Base-by-base conservation (phyloP, 1,140 invertebrate genomes). In the Nasonia longicornis region DNA sequence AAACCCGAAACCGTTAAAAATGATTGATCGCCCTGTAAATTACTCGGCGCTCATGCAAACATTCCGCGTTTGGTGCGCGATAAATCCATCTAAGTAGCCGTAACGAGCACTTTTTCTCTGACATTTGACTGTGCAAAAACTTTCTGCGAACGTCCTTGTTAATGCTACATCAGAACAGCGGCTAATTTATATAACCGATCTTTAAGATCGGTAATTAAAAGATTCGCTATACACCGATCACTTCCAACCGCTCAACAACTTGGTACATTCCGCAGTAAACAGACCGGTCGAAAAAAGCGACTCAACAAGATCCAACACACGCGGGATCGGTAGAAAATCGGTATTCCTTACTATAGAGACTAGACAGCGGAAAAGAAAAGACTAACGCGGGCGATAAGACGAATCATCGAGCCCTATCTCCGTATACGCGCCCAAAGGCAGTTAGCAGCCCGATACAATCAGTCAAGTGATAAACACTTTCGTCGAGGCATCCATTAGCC, bases 401-500 rank as follows among this genome's bases (percentile, higher is more conserved):
- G n/a, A 22, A n/a, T 11, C 11, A 29, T 11, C 66, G 6, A 4
- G 26, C 1, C 1, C 66, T 42, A 42, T 42, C 38, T 2, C 38
- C 38, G 26, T 66, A 29, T 29, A 66, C 64, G 29, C 67, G 67
- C 22, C 31, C n/a, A 26, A 31, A 31, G 29, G 7, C 29, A 31
- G 66, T 69, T 29, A 69, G 7, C 26, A 35, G 31, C 31, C 29
- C 69, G 69, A 71, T 71, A 38, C 35, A 72, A 72, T 72, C 70
- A 72, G 70, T 72, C 70, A 42, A 72, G 35, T 45, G 70, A 72
- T 72, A 72, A 72, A 72, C 35, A 72, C 70, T 72, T 72, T 72
- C 70, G 38, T 72, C 70, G 70, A 35, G 20, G 70, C 38, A 42
- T 72, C 35, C 70, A 72, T 72, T 72, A 72, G 3, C n/a, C 63